phyloP scores from a whole-genome alignment of 2,888 invertebrate species.

The Macrophya alboannulata region DNA sequence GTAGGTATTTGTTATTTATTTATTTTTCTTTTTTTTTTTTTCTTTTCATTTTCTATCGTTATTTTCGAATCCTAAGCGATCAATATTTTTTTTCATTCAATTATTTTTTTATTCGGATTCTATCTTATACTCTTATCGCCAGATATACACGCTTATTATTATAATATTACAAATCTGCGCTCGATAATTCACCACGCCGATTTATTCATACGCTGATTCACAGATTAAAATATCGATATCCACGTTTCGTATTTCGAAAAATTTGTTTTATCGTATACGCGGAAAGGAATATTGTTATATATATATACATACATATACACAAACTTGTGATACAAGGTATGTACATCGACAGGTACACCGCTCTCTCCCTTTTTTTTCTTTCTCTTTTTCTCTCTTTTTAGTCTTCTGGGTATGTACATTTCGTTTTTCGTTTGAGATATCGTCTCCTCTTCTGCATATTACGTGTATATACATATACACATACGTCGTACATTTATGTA shows the following conservation, averaged over 20 bases:
- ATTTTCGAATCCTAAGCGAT: not conserved
- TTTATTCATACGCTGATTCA: not conserved
- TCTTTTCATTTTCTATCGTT: not conserved
- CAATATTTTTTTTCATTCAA: too few species aligned
- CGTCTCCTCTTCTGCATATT: not conserved
- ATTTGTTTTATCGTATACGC: not conserved
- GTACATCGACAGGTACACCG: conserved; percentile 5
- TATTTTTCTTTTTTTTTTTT: not conserved
- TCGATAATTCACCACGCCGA: not conserved
- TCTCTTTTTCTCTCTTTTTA: not conserved
- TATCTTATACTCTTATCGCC: not conserved
- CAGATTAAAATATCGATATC: not conserved
- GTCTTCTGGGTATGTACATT: not conserved
- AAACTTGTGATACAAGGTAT: not conserved
- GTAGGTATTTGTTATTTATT: not conserved
- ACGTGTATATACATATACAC: too few species aligned
- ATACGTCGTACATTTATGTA: not conserved
- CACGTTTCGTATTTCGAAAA: not conserved
- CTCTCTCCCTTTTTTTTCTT: not conserved
- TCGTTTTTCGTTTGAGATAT: not conserved
- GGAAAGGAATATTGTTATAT: not conserved
- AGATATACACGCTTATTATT: not conserved
- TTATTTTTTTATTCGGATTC: not conserved
- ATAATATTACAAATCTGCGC: not conserved
- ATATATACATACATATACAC: not conserved